phyloP scores from a whole-genome alignment of 1,140 invertebrate species.

The Thaumetopoea pityocampa region DNA sequence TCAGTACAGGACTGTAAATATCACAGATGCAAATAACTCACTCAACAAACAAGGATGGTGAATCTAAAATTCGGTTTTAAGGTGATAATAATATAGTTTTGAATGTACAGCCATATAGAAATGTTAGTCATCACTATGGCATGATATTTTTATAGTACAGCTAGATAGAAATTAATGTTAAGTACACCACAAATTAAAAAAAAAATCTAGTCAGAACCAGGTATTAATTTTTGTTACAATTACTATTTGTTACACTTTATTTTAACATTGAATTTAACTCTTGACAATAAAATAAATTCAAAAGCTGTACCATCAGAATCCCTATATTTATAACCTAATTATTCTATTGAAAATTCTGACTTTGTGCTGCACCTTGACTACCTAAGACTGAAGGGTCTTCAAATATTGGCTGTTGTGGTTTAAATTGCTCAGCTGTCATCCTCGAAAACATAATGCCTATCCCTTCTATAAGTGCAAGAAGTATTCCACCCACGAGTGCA shows the following conservation, averaged over 20 bases:
- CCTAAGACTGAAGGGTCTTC: conserved; percentile 83
- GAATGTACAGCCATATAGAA: conserved; percentile 14
- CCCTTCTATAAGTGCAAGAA: conserved; percentile 97
- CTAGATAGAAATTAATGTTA: no score
- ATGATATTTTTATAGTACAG: no score
- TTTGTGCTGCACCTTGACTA: conserved; percentile 50
- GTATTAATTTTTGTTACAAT: no score
- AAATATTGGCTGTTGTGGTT: conserved; percentile 83
- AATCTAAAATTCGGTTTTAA: conserved; percentile 5
- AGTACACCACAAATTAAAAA: no score
- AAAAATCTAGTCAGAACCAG: no score
- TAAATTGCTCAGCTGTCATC: conserved; percentile 92
- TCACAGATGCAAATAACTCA: conserved; percentile 67
- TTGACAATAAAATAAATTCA: background rate
- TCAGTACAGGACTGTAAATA: conserved; percentile 60
- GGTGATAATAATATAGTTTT: conserved; percentile 7
- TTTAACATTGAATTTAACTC: no score
- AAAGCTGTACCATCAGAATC: conserved; percentile 21
- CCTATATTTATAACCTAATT: conserved; percentile 18
- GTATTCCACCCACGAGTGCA: conserved; percentile 94
- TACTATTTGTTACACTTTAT: no score
- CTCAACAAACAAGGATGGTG: conserved; percentile 22
- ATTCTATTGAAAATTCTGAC: conserved; percentile 52
- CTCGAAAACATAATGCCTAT: conserved; percentile 95
- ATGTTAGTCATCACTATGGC: no score